Conservation (phyloP, 2,797 vertebrate genomes). For the Merluccius polli region DNA sequence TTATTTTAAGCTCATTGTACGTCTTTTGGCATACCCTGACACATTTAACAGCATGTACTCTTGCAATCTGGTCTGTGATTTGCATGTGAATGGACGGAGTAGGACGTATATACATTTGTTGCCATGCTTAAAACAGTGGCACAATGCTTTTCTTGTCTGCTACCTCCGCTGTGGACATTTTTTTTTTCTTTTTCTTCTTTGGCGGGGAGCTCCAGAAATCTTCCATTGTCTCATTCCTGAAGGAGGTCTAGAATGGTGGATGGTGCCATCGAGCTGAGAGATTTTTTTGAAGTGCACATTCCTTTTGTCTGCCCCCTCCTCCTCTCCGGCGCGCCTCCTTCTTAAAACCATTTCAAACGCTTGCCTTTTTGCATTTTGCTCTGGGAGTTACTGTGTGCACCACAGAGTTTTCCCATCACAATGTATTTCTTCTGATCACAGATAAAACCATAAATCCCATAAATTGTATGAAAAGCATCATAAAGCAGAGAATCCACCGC, state of each 20-base stretch:
- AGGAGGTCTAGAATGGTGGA: conserved; percentile 41
- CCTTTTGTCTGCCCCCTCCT: conserved; percentile 37
- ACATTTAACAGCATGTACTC: background rate
- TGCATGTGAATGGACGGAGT: background rate
- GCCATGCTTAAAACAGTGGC: conserved; percentile 10
- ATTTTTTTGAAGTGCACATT: conserved; percentile 49
- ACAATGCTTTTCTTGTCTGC: conserved; percentile 12
- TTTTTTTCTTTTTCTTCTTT: conserved; percentile 3
- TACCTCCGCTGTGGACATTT: conserved; percentile 5
- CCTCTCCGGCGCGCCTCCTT: conserved; percentile 22
- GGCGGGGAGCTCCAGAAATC: conserved; percentile 50
- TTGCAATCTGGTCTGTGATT: conserved; percentile 16
- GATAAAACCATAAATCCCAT: background rate
- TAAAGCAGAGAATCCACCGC: conserved; percentile 29
- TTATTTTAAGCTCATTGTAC: background rate
- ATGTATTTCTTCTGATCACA: background rate
- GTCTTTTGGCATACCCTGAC: background rate
- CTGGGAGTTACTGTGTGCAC: conserved; percentile 5
- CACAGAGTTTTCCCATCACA: conserved; percentile 24
- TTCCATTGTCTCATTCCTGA: conserved; percentile 68
- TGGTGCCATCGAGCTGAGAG: conserved; percentile 50
- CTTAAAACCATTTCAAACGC: conserved; percentile 27
- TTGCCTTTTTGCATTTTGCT: background rate
- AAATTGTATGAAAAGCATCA: background rate
- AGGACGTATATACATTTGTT: conserved; percentile 11